Base-by-base conservation (phyloP, 2,888 invertebrate species). In the Magallana nippona region DNA sequence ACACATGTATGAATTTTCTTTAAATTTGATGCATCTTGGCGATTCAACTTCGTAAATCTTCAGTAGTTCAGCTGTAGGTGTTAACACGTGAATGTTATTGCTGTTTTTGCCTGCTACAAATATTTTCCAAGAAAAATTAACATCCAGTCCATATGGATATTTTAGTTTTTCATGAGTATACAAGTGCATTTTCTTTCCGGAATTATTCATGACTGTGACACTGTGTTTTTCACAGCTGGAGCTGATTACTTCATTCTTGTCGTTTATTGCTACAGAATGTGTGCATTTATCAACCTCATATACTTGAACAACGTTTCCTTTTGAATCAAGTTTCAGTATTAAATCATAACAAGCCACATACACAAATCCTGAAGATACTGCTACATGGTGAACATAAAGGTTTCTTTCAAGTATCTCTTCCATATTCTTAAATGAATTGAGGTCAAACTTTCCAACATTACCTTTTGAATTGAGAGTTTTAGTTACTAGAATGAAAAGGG, bases 241-340 rank as follows among this genome's bases (percentile, higher is more conserved):
- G 22, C 63, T 63, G 63, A 63, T 63, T 63, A 63, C 27, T 63
- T 63, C 63, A 22, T 63, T 19, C 11, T 63, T 22, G 10, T 63
- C 15, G 11, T 22, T 63, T 13, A 63, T 10, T 19, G 63, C 63
- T 1, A 63, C 63, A 19, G 63, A 63, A 22, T 3, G 13, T 11
- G 63, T 63, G 22, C 2, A 2, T 11, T 1, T 13, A 11, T 63
- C 27, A 22, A 27, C 27, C 1, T 1, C 1, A 22, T 22, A 63
- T 15, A 32, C 11, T 27, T 11, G 22, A 11, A 63, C 63, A 63
- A 63, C 27, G 15, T 63, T 22, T 63, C 27, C 63, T 13, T 63
- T 15, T 27, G 11, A 13, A 63, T 63, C 63, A 10, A 63, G 13
- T 22, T 63, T 63, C 63, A 63, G 13, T 63, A 63, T 63, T 13